Conservation (phyloP, 35 echinoderm and acorn worm species). For the Apostichopus japonicus region DNA sequence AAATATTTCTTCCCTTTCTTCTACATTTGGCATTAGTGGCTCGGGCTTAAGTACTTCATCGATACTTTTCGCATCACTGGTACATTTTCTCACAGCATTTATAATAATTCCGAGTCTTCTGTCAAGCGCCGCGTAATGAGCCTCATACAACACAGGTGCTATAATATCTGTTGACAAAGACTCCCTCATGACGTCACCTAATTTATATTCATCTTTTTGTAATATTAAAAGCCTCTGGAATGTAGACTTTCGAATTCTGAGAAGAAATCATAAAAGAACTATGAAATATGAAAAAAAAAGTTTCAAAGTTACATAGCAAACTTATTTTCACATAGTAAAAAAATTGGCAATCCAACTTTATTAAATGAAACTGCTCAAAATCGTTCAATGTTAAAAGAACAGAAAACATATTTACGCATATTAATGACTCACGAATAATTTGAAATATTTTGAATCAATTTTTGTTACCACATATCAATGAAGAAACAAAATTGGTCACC, state of each 20-base stretch:
- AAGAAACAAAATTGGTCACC: too few species aligned
- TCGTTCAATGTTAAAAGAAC: too few species aligned
- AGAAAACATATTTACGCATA: too few species aligned
- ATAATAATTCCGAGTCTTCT: slow-evolving; percentile 79
- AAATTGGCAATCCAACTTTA: too few species aligned
- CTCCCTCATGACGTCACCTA: slow-evolving; percentile 97
- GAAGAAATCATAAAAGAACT: slow-evolving; percentile 15
- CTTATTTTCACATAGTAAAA: too few species aligned
- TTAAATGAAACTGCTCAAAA: not conserved
- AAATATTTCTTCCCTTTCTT: too few species aligned
- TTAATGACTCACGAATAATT: too few species aligned
- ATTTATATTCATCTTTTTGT: slow-evolving; percentile 73
- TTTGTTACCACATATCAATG: too few species aligned
- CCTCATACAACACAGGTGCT: slow-evolving; percentile 77
- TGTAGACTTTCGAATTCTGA: slow-evolving; percentile 86
- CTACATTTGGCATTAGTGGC: slow-evolving; percentile 34
- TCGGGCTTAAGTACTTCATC: slow-evolving; percentile 80
- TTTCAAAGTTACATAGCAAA: too few species aligned
- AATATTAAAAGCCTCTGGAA: slow-evolving; percentile 72
- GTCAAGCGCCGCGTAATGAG: slow-evolving; percentile 83
- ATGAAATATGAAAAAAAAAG: too few species aligned
- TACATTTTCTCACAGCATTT: slow-evolving; percentile 58
- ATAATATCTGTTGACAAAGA: slow-evolving; percentile 82
- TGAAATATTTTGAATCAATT: too few species aligned
- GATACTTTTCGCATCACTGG: slow-evolving; percentile 3